Evolutionary conservation across 2,888 invertebrate species (phyloP).

Genomic region (Spodoptera littoralis): DNA sequence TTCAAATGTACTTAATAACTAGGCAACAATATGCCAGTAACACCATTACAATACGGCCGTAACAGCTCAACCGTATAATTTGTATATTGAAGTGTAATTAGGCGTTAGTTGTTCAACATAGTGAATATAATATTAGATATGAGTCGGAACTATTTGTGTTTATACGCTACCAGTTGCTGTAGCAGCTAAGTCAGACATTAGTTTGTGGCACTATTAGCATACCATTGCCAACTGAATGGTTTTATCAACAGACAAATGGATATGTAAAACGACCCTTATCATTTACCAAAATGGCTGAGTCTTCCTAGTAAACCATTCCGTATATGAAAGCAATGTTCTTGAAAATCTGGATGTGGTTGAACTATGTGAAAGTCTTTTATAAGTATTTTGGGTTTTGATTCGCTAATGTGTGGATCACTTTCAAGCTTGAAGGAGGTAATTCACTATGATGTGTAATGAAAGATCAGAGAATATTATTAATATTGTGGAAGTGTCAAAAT

Average conservation of each 20-base stretch:
- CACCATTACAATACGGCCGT: not conserved
- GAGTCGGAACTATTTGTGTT: slow-evolving; percentile 7
- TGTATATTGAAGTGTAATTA: slow-evolving; percentile 24
- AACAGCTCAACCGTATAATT: slow-evolving; percentile 10
- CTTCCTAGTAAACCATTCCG: slow-evolving; percentile 7
- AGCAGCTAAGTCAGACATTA: slow-evolving; percentile 28
- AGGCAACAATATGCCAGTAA: not conserved
- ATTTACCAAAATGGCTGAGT: slow-evolving; percentile 21
- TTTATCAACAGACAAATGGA: slow-evolving; percentile 32
- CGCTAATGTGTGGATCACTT: not conserved
- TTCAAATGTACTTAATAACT: too few relatives aligned
- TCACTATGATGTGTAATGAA: too few relatives aligned
- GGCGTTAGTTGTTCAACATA: slow-evolving; percentile 3
- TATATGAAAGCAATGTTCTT: slow-evolving; percentile 1
- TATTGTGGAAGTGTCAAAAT: too few relatives aligned
- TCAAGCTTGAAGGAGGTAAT: not conserved
- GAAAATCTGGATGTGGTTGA: not conserved
- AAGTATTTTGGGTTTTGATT: not conserved
- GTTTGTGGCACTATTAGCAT: slow-evolving; percentile 19
- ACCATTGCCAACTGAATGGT: slow-evolving; percentile 22
- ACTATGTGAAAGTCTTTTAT: too few relatives aligned
- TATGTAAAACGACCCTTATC: slow-evolving; percentile 17
- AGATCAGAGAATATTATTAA: too few relatives aligned
- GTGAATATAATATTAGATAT: not conserved
- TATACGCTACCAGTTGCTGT: slow-evolving; percentile 36